A percentile compares a stretch with the other conserved stretches of the same genome.
phyloP scores from a whole-genome alignment of 1,140 invertebrate genomes.

The Drosophila pectinifera region DNA sequence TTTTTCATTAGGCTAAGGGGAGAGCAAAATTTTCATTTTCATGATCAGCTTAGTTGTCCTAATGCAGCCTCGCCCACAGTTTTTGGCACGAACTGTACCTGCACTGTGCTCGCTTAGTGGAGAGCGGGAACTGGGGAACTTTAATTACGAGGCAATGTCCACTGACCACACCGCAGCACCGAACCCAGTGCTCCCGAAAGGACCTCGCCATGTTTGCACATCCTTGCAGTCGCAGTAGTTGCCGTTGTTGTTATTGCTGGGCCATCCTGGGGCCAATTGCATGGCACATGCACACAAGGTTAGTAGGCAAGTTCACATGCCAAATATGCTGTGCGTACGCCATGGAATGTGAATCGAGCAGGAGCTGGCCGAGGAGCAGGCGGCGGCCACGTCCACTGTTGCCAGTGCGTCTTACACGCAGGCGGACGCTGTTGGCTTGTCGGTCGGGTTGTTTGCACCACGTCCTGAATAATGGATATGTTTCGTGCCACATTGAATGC shows the following conservation, averaged over 20 bases:
- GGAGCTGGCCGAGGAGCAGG: not conserved
- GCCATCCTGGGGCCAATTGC: slow-evolving; percentile 57
- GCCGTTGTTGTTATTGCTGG: slow-evolving; percentile 35
- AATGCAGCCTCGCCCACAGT: slow-evolving; percentile 1
- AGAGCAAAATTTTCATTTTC: slow-evolving; percentile 3
- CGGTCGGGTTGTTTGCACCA: slow-evolving; percentile 74
- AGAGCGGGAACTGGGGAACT: slow-evolving; percentile 8
- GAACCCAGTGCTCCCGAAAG: slow-evolving; percentile 9
- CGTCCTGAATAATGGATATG: slow-evolving; percentile 80
- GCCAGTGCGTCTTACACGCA: slow-evolving; percentile 68
- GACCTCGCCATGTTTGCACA: slow-evolving; percentile 49
- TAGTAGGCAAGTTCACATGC: slow-evolving; percentile 61
- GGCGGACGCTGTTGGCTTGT: slow-evolving; percentile 57
- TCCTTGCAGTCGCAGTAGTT: slow-evolving; percentile 35
- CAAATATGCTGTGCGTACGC: slow-evolving; percentile 62
- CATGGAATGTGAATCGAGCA: slow-evolving; percentile 36
- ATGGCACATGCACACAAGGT: slow-evolving; percentile 65
- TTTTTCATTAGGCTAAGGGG: slow-evolving; percentile 4
- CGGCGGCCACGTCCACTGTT: slow-evolving; percentile 4
- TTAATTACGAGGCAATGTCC: slow-evolving; percentile 38
- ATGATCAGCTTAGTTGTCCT: slow-evolving; percentile 5
- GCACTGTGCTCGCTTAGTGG: not conserved
- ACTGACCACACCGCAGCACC: slow-evolving; percentile 12
- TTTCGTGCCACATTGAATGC: slow-evolving; percentile 76
- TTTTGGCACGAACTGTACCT: slow-evolving; percentile 11